Percentiles rank a stretch among this genome's conserved stretches.
Evolutionary conservation across 1,140 invertebrate species (phyloP).

Genomic region (Polyergus mexicanus): DNA sequence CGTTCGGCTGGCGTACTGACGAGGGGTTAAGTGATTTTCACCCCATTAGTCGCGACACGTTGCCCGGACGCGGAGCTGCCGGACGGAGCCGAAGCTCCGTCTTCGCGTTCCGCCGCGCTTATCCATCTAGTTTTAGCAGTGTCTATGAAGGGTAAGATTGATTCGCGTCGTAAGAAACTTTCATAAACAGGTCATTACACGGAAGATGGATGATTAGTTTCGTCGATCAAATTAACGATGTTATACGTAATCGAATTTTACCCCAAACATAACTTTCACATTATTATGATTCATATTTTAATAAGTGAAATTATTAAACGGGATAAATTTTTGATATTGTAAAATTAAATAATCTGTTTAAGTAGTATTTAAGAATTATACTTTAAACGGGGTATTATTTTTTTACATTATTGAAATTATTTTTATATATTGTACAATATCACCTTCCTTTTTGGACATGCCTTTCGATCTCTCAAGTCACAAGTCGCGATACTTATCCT

Average conservation of each 20-base stretch:
- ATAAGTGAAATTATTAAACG: not conserved
- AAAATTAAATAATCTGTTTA: not conserved
- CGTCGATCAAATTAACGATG: constrained; percentile 25
- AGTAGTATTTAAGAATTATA: not conserved
- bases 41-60: constrained; percentile 76
- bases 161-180: constrained; percentile 53
- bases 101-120: constrained; percentile 54
- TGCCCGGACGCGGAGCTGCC: constrained; percentile 21
- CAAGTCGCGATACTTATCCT: too few relatives aligned
- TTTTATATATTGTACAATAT: not conserved
- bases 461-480: not conserved
- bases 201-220: constrained; percentile 40
- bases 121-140: constrained; percentile 53
- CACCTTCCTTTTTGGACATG: not conserved
- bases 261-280: not conserved
- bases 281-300: constrained; percentile 1
- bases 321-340: not conserved
- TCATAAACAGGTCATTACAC: constrained; percentile 58
- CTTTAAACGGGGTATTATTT: not conserved
- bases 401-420: not conserved
- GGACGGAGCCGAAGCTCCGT: constrained; percentile 40
- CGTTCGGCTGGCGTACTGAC: constrained; percentile 76
- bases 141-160: constrained; percentile 59
- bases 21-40: constrained; percentile 82
- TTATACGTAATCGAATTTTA: constrained; percentile 7